Evolutionary conservation across 2,888 invertebrate genomes (phyloP).

Genomic region (Cotesia congregata): DNA sequence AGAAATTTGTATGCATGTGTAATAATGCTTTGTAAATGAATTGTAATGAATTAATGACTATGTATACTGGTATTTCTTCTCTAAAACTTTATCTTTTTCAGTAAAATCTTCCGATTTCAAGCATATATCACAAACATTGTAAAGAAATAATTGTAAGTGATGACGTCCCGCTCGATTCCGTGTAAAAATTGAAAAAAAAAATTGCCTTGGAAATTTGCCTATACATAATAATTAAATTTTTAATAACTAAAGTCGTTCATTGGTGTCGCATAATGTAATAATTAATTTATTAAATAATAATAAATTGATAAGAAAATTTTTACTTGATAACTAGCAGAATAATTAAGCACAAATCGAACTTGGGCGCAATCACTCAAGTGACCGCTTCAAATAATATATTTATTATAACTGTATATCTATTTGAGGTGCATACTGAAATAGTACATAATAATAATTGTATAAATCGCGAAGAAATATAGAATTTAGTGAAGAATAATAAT

Average conservation of each 20-base stretch:
- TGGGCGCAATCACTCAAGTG: constrained; percentile 44
- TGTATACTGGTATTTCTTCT: not conserved
- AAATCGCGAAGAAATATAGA: not conserved
- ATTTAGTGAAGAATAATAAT: constrained; percentile 51
- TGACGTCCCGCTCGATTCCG: constrained; percentile 47
- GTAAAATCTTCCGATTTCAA: not conserved
- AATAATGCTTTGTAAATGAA: not conserved
- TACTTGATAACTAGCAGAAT: constrained; percentile 1
- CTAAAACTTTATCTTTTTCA: not conserved
- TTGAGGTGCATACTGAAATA: constrained; percentile 16
- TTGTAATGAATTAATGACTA: not conserved
- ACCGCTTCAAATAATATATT: constrained; percentile 30
- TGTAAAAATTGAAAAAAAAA: constrained; percentile 28
- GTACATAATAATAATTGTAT: constrained; percentile 16
- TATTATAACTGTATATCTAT: constrained; percentile 33
- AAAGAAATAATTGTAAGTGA: constrained; percentile 40
- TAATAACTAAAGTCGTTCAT: not conserved
- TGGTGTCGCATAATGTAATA: constrained; percentile 1
- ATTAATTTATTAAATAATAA: not conserved
- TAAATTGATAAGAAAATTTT: constrained; percentile 3
- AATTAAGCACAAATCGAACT: constrained; percentile 46
- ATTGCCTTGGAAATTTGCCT: constrained; percentile 17
- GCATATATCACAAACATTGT: not conserved
- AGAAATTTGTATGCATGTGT: not conserved
- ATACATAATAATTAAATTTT: not conserved